Conservation (phyloP, 2,113 vertebrate genomes). For the Sinocyclocheilus anophthalmus region DNA sequence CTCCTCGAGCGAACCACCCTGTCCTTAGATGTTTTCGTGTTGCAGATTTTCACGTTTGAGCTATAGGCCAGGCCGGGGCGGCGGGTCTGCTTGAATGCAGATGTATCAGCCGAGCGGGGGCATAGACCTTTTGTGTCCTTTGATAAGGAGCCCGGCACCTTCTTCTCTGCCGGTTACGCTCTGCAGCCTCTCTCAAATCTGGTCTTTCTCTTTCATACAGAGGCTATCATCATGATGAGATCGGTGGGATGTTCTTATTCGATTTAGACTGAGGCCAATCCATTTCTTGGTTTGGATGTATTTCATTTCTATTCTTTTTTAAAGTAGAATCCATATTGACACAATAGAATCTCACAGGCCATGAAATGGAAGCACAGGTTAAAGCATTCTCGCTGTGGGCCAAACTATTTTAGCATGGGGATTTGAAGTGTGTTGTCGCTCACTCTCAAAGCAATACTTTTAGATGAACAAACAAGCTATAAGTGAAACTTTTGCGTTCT, state of each 20-base stretch:
- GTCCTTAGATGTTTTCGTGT: slow-evolving; percentile 67
- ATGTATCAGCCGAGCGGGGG: slow-evolving; percentile 60
- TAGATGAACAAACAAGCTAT: slow-evolving; percentile 51
- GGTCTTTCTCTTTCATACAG: slow-evolving; percentile 71
- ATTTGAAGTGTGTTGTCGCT: slow-evolving; percentile 48
- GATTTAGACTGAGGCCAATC: slow-evolving; percentile 63
- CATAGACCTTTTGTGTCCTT: slow-evolving; percentile 70
- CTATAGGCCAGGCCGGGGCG: slow-evolving; percentile 34
- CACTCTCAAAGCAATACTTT: slow-evolving; percentile 49
- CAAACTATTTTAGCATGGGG: slow-evolving; percentile 55
- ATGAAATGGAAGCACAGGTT: slow-evolving; percentile 57
- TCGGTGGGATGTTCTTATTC: slow-evolving; percentile 61
- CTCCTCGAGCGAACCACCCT: slow-evolving; percentile 70
- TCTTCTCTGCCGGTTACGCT: slow-evolving; percentile 77
- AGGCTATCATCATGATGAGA: slow-evolving; percentile 73
- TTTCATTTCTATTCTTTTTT: slow-evolving; percentile 64
- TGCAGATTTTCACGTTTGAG: slow-evolving; percentile 70
- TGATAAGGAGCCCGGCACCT: slow-evolving; percentile 72
- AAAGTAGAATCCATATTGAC: slow-evolving; percentile 56
- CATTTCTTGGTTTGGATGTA: slow-evolving; percentile 78
- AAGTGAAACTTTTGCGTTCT: slow-evolving; percentile 42
- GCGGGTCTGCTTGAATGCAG: slow-evolving; percentile 62
- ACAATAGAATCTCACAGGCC: slow-evolving; percentile 61
- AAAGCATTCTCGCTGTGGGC: slow-evolving; percentile 45
- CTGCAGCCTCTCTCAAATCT: slow-evolving; percentile 74